These are phyloP conservation scores for Myiothlypis chrysogaster DNA, from an alignment of 2,797 vertebrate genomes.

Conservation along the genomic window DNA sequence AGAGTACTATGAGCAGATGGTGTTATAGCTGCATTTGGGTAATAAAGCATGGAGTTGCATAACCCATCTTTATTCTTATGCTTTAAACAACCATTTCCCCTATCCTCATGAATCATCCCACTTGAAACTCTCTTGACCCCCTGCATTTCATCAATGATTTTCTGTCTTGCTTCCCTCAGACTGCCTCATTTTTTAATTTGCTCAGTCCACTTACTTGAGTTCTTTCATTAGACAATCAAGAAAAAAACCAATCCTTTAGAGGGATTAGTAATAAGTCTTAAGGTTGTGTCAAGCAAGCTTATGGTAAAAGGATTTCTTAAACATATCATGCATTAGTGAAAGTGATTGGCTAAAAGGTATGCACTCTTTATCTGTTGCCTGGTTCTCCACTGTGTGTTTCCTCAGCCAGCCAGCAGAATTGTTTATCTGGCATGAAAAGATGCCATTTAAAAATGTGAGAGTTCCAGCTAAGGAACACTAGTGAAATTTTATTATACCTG, in stretches of 20 bases:
- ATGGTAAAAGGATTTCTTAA: constrained; percentile 67
- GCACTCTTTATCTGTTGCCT: background rate
- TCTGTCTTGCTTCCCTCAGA: background rate
- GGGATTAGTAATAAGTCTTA: constrained; percentile 47
- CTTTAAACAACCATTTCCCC: background rate
- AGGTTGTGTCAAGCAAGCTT: constrained; percentile 55
- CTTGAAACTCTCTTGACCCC: background rate
- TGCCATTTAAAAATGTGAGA: background rate
- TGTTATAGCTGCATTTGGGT: background rate
- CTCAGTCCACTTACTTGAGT: background rate
- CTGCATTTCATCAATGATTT: background rate
- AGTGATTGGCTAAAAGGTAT: constrained; percentile 4
- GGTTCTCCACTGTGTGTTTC: background rate
- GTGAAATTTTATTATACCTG: background rate
- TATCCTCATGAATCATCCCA: background rate
- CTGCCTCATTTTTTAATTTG: background rate
- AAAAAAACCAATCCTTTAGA: constrained; percentile 1
- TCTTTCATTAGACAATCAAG: background rate
- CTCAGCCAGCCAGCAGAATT: background rate
- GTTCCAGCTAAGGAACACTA: background rate
- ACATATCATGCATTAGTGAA: constrained; percentile 39
- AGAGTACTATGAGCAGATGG: background rate
- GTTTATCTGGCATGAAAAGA: background rate
- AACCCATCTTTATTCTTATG: background rate
- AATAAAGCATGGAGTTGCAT: background rate